A percentile compares a stretch with the other conserved stretches of the same genome.
Evolutionary conservation across 2,113 vertebrate genomes (phyloP).

Genomic region (Tachysurus vachellii): DNA sequence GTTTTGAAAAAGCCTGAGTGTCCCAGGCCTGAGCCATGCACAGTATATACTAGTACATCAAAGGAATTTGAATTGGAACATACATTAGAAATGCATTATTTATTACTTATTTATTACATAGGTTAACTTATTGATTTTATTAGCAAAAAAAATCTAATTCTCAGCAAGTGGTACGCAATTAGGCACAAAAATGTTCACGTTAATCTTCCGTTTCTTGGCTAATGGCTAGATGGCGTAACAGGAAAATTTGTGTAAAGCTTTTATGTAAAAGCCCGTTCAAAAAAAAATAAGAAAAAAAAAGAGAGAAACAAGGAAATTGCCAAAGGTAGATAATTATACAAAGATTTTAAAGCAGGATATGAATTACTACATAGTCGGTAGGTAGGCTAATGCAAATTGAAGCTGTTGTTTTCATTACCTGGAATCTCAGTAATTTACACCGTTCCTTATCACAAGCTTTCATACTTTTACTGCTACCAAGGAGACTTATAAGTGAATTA

Average conservation of each 20-base stretch:
- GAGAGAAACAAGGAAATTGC: not conserved
- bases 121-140: not conserved
- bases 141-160: not conserved
- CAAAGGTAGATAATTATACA: not conserved
- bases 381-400: no score
- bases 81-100: no score
- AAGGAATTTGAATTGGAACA: no score
- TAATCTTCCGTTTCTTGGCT: not conserved
- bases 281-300: not conserved
- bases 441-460: not conserved
- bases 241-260: not conserved
- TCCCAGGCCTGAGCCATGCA: no score
- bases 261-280: no score
- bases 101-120: no score
- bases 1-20: no score
- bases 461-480: not conserved
- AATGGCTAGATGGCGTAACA: not conserved
- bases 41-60: no score
- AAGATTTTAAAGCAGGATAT: not conserved
- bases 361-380: not conserved
- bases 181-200: not conserved
- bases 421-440: constrained; percentile 14
- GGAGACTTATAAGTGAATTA: constrained; percentile 1
- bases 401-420: constrained; percentile 7
- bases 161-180: not conserved